phyloP scores from a whole-genome alignment of 2,888 invertebrate genomes.

The Desoria tigrina region DNA sequence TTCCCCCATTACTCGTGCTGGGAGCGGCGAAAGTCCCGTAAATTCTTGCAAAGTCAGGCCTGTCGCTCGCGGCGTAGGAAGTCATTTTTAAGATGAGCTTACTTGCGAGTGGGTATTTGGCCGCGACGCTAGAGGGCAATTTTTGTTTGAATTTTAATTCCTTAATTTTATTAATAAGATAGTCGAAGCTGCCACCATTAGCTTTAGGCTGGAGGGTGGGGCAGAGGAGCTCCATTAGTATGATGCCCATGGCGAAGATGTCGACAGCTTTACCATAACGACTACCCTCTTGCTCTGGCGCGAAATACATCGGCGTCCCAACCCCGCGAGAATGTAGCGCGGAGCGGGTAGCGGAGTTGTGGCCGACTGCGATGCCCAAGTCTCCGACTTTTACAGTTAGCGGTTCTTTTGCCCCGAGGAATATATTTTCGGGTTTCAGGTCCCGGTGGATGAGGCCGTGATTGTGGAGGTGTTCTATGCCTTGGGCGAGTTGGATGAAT shows the following conservation, averaged over 20 bases:
- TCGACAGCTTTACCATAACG: slow-evolving; percentile 4
- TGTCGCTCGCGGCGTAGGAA: not conserved
- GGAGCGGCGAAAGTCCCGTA: not conserved
- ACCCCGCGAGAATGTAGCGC: not conserved
- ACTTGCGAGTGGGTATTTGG: not conserved
- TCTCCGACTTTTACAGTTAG: slow-evolving; percentile 3
- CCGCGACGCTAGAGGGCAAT: not conserved
- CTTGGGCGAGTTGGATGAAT: not conserved
- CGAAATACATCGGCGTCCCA: slow-evolving; percentile 2
- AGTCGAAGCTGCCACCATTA: too few relatives aligned
- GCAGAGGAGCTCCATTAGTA: slow-evolving; percentile 1
- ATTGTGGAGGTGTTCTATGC: not conserved
- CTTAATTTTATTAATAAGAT: not conserved
- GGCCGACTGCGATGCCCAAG: not conserved
- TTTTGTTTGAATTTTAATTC: not conserved
- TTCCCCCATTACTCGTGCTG: too few relatives aligned
- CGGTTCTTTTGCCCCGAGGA: not conserved
- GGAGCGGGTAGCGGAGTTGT: not conserved
- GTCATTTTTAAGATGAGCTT: slow-evolving; percentile 7
- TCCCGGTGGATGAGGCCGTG: not conserved
- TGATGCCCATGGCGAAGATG: slow-evolving; percentile 10
- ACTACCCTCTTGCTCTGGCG: slow-evolving; percentile 1
- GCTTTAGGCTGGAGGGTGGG: not conserved
- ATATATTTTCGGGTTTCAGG: slow-evolving; percentile 8
- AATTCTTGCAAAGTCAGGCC: not conserved